Evolutionary conservation across 2,113 vertebrate genomes (phyloP).

Genomic region (Ailuropoda melanoleuca): DNA sequence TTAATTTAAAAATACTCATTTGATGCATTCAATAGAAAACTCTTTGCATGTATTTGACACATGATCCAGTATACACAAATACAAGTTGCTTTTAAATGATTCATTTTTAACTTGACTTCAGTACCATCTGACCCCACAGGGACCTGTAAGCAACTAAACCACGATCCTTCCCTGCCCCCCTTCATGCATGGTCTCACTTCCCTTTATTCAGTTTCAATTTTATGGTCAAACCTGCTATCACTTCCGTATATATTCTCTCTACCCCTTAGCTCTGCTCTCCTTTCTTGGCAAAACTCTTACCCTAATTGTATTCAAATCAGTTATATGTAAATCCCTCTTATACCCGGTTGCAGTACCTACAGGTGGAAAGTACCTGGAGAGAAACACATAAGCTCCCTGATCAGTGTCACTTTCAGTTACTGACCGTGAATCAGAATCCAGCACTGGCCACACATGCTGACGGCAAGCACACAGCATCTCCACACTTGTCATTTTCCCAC

Average conservation of each 20-base stretch:
- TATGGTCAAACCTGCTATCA: not conserved
- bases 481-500: not conserved
- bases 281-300: not conserved
- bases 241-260: not conserved
- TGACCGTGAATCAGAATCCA: not conserved
- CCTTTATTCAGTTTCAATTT: not conserved
- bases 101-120: not conserved
- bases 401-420: not conserved
- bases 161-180: not conserved
- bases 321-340: not conserved
- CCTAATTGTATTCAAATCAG: not conserved
- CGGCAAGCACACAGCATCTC: not conserved
- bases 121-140: not conserved
- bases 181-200: not conserved
- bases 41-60: not conserved
- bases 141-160: not conserved
- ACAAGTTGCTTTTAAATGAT: not conserved
- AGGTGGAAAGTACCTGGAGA: not conserved
- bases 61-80: not conserved
- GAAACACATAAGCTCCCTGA: not conserved
- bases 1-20: not conserved
- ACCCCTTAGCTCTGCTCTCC: not conserved
- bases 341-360: not conserved
- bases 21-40: not conserved
- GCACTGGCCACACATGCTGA: not conserved